These are phyloP conservation scores for Agonum fuliginosum DNA, from an alignment of 2,888 invertebrate genomes.

Conservation along the genomic window DNA sequence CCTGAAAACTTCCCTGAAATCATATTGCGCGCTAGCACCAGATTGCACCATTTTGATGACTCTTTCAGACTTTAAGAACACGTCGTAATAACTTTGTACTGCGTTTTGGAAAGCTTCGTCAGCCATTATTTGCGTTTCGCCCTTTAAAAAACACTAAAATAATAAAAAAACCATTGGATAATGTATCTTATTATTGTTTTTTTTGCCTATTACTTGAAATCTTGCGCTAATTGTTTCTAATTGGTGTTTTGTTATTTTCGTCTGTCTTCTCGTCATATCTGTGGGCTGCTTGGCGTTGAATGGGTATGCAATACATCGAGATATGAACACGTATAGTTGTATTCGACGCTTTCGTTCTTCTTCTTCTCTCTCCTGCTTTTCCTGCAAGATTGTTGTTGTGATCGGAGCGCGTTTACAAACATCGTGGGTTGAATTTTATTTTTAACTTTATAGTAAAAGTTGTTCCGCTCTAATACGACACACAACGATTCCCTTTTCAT, in stretches of 20 bases:
- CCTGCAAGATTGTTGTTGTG: conserved; percentile 74
- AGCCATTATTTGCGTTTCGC: conserved; percentile 98
- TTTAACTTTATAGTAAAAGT: too few species aligned
- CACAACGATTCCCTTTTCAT: too few species aligned
- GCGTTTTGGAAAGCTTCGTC: conserved; percentile 99
- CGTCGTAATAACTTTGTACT: conserved; percentile 95
- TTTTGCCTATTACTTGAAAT: conserved; percentile 84
- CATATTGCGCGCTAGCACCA: conserved; percentile 98
- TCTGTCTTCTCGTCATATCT: conserved; percentile 96
- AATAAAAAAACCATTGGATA: conserved; percentile 8
- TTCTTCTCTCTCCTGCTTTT: conserved; percentile 96
- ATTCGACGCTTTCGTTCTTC: conserved; percentile 95
- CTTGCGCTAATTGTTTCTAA: conserved; percentile 94
- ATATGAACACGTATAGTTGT: conserved; percentile 98
- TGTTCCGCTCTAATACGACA: too few species aligned
- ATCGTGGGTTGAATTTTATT: too few species aligned
- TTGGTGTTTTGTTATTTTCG: conserved; percentile 97
- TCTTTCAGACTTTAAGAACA: conserved; percentile 97
- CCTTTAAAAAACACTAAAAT: conserved; percentile 92
- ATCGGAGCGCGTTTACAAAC: too few species aligned
- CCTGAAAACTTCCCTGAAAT: conserved; percentile 98
- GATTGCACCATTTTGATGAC: conserved; percentile 97
- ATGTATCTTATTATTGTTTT: neutral
- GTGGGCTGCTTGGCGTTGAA: conserved; percentile 99
- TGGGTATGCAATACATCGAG: conserved; percentile 97